Base-by-base conservation (phyloP, 2,113 vertebrate genomes). In the Dolichotis patagonum region DNA sequence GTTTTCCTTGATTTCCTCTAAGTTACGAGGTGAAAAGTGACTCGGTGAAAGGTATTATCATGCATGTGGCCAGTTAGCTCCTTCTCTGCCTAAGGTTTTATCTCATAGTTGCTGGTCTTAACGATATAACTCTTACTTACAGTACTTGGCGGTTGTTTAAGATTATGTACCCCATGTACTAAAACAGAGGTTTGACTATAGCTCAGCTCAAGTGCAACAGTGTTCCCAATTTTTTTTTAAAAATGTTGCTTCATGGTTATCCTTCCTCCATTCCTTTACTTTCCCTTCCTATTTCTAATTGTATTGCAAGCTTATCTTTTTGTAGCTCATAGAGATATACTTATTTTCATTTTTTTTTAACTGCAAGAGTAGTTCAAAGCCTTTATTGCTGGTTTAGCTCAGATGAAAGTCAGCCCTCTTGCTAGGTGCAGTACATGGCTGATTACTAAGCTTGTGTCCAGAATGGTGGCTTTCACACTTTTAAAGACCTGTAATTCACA, bases 1-100 rank as follows among this genome's bases (percentile, higher is more conserved):
- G 38, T 38, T 96, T 95, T 91, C 17, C 88, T 89, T 95, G 60
- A 80, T 84, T 86, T 94, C 9, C 43, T 89, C 69, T 75, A 73
- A 69, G 10, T 93, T 54, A 94, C 86, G 49, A n/a, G 14, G 16
- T 95, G 30, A 80, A 90, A 97, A 63, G 41, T 77, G 95, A 93
- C 2, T 63, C 87, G 60, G 28, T 75, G 12, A 93, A 91, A 94
- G 46, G 58, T 22, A 90, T 65, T 77, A 49, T 60, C 11, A 22
- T 49, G 2, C 32, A 22, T 16, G 1, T 95, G 32, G 16, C 24
- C 35, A 30, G 32, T 19, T 80, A 43, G 65, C 28, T 78, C 14
- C 52, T 49, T 94, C 77, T 43, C 82, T 97, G 13, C 30, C 7
- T 46, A 38, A 86, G 8, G 3, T 63, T 84, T 84, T 92, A 82